These are phyloP conservation scores for Copidosoma aretas DNA, from an alignment of 2,888 invertebrate species.

Conservation along the genomic window DNA sequence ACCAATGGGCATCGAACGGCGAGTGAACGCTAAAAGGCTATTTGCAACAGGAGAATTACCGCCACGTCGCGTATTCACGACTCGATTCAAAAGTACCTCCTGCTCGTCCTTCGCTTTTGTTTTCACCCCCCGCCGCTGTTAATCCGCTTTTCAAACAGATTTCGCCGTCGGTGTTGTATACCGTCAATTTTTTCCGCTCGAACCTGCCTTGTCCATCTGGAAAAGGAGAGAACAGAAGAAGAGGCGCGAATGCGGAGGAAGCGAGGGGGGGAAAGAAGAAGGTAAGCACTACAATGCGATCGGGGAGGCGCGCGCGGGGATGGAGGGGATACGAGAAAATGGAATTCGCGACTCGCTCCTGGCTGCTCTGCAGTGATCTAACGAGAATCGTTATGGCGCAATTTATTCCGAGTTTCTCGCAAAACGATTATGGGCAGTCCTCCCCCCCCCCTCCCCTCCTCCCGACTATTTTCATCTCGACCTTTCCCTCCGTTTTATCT, in stretches of 20 bases:
- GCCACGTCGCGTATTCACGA: no score
- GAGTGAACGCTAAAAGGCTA: no score
- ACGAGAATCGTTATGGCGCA: slow-evolving; percentile 44
- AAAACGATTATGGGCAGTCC: neutral
- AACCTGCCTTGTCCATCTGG: no score
- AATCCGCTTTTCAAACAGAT: no score
- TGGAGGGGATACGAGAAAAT: slow-evolving; percentile 35
- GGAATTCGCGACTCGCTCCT: slow-evolving; percentile 38
- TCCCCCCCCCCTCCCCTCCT: no score
- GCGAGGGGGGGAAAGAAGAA: neutral
- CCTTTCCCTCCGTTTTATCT: slow-evolving; percentile 4
- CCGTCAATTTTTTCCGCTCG: no score
- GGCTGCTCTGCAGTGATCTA: slow-evolving; percentile 38
- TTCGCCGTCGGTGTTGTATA: no score
- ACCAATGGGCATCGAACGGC: no score
- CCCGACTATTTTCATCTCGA: neutral
- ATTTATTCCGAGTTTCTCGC: slow-evolving; percentile 45
- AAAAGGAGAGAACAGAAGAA: neutral
- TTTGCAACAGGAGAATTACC: no score
- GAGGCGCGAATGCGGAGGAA: neutral
- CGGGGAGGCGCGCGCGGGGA: slow-evolving; percentile 18
- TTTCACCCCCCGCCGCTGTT: no score
- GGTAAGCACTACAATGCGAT: slow-evolving; percentile 1
- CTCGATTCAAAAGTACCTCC: no score
- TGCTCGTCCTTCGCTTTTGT: no score